Conservation (phyloP, 35 echinoderm and acorn worm species). For the Diadema setosum region DNA sequence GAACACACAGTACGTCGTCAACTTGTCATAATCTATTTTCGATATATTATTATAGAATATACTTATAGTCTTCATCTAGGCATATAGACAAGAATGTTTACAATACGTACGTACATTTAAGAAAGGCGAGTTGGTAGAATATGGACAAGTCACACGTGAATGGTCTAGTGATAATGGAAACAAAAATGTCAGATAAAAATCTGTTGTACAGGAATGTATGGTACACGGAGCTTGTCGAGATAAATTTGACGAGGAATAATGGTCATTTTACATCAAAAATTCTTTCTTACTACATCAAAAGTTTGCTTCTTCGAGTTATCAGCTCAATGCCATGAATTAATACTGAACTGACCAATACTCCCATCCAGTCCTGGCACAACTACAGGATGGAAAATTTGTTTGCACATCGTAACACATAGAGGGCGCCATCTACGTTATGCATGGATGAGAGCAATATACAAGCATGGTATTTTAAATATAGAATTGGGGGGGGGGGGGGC, state of each 20-base stretch:
- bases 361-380: too few species aligned
- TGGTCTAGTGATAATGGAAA: too few species aligned
- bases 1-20: background rate
- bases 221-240: background rate
- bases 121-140: slow-evolving; percentile 2
- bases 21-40: too few species aligned
- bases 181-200: background rate
- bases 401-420: too few species aligned
- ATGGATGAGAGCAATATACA: too few species aligned
- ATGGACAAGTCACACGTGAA: too few species aligned
- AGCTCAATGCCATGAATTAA: too few species aligned
- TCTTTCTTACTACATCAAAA: background rate
- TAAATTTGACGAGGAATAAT: background rate
- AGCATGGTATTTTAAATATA: too few species aligned
- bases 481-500: too few species aligned
- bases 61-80: background rate
- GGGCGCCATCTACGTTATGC: too few species aligned
- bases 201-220: background rate
- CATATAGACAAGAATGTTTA: background rate
- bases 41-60: background rate
- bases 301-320: background rate
- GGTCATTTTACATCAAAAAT: background rate
- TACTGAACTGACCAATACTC: too few species aligned
- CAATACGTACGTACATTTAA: background rate
- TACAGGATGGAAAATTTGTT: too few species aligned